Evolutionary conservation across 2,888 invertebrate species (phyloP).

Genomic region (Tineola bisselliella): DNA sequence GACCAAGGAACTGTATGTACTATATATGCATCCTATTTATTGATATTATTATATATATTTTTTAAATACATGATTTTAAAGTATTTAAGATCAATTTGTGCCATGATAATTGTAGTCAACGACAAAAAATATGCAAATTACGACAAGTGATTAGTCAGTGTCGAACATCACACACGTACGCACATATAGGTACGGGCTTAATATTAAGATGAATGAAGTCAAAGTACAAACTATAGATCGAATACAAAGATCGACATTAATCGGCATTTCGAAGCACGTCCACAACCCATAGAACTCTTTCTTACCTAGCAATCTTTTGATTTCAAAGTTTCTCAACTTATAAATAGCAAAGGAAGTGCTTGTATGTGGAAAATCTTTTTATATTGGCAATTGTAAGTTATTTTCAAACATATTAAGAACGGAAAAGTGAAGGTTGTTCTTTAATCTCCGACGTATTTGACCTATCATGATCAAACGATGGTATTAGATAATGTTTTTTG

Average conservation of each 20-base stretch:
- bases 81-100: no score
- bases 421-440: not conserved
- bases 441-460: not conserved
- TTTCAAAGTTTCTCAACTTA: not conserved
- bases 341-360: not conserved
- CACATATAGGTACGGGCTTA: no score
- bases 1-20: no score
- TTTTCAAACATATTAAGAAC: not conserved
- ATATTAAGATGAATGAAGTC: not conserved
- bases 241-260: not conserved
- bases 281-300: slow-evolving; percentile 2
- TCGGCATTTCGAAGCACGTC: not conserved
- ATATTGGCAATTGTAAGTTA: not conserved
- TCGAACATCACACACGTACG: no score
- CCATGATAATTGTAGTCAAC: no score
- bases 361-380: not conserved
- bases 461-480: no score
- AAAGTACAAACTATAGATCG: not conserved
- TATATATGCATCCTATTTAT: no score
- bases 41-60: no score
- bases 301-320: slow-evolving; percentile 3
- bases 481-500: no score
- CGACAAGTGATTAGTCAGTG: no score
- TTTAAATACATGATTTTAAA: no score
- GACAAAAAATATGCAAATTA: no score